Evolutionary conservation across 1,140 invertebrate species (phyloP), one percentile per base, ranked within the genome.

Genomic region (Venturia canescens): DNA sequence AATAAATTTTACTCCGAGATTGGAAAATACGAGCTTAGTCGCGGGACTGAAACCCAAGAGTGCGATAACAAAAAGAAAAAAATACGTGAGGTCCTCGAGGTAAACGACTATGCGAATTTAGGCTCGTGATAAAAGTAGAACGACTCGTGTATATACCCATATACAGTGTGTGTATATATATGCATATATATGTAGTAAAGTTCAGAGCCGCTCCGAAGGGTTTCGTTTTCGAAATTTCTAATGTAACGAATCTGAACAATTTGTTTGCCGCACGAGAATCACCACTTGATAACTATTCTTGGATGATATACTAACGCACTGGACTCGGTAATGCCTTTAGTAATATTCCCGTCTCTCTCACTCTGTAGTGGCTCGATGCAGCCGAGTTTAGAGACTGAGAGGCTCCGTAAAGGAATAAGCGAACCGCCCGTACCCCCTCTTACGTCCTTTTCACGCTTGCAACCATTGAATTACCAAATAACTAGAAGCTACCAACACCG

Each of bases 321-420:
- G 57, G 50, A 29, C 70, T 69, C 70, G 18, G 50, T 13, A 53
- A 15, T n/a, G 50, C 53, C 69, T 60, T 29, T 16, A 60, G 34
- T 18, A 1, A 21, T 27, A 60, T 57, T 21, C n/a, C 53, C 53
- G 48, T 31, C 66, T n/a, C 80, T 66, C 75, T 77, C 71, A 78
- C 81, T 66, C 29, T 18, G 87, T 86, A 88, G 83, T 84, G 82
- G 82, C 84, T 86, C 87, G 88, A 78, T 90, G 89, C 89, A 90
- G 84, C 71, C 83, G 84, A 88, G 84, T 88, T 89, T 87, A 78
- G 83, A 83, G 84, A 90, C 89, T 90, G 87, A 90, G 83, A 63
- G 23, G 23, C 60, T 26, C 23, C 60, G 60, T 63, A 63, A 21
- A 63, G 21, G 21, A 63, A 63, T 63, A 63, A 63, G 21, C 60